Percentiles rank a stretch among this genome's conserved stretches.
These are phyloP conservation scores for Tolypeutes matacus DNA, from an alignment of 2,797 vertebrate species.

Conservation along the genomic window DNA sequence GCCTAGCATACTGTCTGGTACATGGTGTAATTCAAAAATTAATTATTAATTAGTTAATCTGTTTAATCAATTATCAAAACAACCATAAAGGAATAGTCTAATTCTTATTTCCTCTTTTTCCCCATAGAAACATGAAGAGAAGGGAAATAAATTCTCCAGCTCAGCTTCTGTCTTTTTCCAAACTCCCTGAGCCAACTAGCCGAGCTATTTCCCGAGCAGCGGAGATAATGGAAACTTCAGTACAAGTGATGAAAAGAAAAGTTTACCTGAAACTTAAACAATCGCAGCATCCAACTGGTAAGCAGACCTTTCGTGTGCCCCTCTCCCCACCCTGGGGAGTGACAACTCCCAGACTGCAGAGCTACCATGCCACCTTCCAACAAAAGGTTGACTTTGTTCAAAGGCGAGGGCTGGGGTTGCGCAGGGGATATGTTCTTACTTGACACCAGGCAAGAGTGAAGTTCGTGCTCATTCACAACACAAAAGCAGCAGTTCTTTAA, in stretches of 20 bases:
- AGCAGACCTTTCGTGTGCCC: background rate
- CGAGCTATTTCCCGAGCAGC: conserved; percentile 89
- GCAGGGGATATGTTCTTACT: conserved; percentile 2
- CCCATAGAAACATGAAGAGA: conserved; percentile 83
- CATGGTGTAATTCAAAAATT: accelerated
- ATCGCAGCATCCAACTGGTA: conserved; percentile 87
- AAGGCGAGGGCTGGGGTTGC: background rate
- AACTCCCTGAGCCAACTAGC: conserved; percentile 87
- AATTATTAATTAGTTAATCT: no score
- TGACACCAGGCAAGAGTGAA: background rate
- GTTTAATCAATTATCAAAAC: no score
- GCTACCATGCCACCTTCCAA: background rate
- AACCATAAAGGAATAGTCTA: accelerated
- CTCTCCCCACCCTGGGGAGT: background rate
- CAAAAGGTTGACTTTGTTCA: conserved; percentile 35
- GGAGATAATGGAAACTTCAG: conserved; percentile 91
- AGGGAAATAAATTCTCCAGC: conserved; percentile 75
- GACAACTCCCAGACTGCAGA: background rate
- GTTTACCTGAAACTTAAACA: conserved; percentile 84
- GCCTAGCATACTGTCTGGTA: accelerated
- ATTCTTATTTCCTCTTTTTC: conserved; percentile 64
- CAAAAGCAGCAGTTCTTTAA: background rate
- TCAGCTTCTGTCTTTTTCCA: conserved; percentile 87
- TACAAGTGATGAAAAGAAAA: conserved; percentile 86
- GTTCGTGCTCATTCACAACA: background rate